These are phyloP conservation scores for Anguilla megastoma DNA, from an alignment of 2,797 vertebrate species.

Conservation along the genomic window DNA sequence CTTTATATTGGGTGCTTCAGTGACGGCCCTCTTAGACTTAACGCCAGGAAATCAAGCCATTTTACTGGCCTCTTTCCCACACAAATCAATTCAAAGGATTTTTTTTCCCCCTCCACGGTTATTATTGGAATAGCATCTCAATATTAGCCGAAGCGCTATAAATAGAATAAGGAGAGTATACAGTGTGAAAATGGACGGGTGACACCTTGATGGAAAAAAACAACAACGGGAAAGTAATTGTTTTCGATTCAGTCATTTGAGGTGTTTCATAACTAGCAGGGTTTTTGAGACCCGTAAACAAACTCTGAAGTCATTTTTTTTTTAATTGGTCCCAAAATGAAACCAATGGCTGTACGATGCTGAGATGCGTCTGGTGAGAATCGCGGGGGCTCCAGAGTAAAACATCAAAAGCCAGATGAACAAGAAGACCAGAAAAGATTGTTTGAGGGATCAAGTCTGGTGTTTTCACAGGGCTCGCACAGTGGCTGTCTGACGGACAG, in stretches of 20 bases:
- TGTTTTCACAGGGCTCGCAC: conserved; percentile 67
- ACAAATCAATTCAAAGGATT: conserved; percentile 72
- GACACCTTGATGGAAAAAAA: not conserved
- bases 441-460: conserved; percentile 40
- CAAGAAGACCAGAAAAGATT: conserved; percentile 45
- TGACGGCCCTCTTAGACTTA: conserved; percentile 70
- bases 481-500: conserved; percentile 74
- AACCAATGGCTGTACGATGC: not conserved
- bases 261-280: not conserved
- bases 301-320: not conserved
- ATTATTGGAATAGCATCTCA: conserved; percentile 18
- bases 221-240: not conserved
- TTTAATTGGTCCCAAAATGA: conserved; percentile 22
- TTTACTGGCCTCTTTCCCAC: conserved; percentile 66
- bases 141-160: conserved; percentile 25
- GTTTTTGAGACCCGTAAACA: not conserved
- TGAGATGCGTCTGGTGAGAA: not conserved
- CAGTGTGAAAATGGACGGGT: not conserved
- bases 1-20: conserved; percentile 66
- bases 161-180: conserved; percentile 27
- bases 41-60: conserved; percentile 64
- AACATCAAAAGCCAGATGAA: conserved; percentile 24
- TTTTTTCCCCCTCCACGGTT: conserved; percentile 44
- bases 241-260: not conserved
- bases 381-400: not conserved